Percentiles rank a stretch among this genome's conserved stretches.
phyloP scores from a whole-genome alignment of 2,113 vertebrate genomes.

The Athene cunicularia region DNA sequence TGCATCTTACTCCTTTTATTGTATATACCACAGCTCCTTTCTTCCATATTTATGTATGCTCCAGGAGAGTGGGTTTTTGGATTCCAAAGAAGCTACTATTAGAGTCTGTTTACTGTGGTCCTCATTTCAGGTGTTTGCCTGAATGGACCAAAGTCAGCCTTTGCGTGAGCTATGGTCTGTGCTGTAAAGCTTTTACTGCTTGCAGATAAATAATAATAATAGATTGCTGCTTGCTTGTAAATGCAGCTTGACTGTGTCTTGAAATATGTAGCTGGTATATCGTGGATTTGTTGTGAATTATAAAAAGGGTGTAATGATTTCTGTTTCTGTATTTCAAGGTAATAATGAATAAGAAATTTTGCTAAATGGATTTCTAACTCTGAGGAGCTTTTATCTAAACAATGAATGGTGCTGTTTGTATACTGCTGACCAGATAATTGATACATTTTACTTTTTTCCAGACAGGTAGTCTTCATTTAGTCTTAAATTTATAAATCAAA shows the following conservation, averaged over 20 bases:
- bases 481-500: not conserved
- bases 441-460: not conserved
- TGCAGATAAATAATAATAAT: constrained; percentile 4
- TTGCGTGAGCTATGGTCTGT: not conserved
- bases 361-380: not conserved
- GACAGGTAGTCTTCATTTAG: not conserved
- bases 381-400: not conserved
- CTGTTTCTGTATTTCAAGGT: not conserved
- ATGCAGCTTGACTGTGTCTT: not conserved
- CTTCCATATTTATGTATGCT: not conserved
- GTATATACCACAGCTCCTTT: not conserved
- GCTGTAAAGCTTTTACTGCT: not conserved
- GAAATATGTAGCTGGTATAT: not conserved
- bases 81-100: not conserved
- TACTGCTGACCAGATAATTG: not conserved
- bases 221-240: not conserved
- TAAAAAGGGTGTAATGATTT: not conserved
- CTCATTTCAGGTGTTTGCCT: not conserved
- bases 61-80: not conserved
- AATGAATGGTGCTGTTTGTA: not conserved
- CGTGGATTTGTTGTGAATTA: not conserved
- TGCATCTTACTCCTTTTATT: not conserved
- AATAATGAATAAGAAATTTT: not conserved
- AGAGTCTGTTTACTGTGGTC: not conserved
- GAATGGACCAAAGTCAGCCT: not conserved